Evolutionary conservation across 2,797 vertebrate genomes (phyloP), one percentile per base, ranked within the genome.

Genomic region (Chelidonichthys spinosus): DNA sequence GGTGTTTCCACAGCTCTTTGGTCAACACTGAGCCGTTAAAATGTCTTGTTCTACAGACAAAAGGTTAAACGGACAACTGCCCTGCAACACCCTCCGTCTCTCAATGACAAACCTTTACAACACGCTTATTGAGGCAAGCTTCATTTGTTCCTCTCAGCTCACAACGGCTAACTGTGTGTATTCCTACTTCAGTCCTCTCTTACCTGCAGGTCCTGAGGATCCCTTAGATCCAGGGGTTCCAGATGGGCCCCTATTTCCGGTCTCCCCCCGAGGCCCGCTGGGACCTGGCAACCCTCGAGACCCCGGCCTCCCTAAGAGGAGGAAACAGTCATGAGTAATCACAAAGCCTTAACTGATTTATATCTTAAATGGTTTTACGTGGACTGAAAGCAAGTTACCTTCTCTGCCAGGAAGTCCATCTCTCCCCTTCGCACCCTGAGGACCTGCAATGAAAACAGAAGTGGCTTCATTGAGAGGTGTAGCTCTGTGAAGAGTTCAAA

Each of bases 151-250:
- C 47, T 62, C 39, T 77, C 42, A 66, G 43, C 56, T 76, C 46
- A 47, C n/a, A 56, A 37, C 59, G 58, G 69, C 55, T 46, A 72
- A 37, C 47, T 61, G 40, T 17, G 17, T 49, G 15, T 32, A 17
- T 59, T 66, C 72, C 18, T 44, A 46, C 25, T 69, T 39, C 13
- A 25, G 39, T 65, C 50, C 2, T 53, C 15, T 78, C 88, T 88
- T 88, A 98, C 98, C 98, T 95, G 95, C 91, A 0, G 94, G 95
- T 82, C 97, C 97, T 3, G 40, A 1, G 0, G 88, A 91, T 61
- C 97, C 97, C 91, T 92, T 96, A 5, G 72, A 83, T 63, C 97
- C 96, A 0, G 95, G 95, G 18, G 76, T 3, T 53, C 95, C 96
- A 1, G 89, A 85, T 0, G 96, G 94, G 72, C 96, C 96, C 77